Percentiles rank a stretch among this genome's conserved stretches.
These are phyloP conservation scores for Sorex fumeus DNA, from an alignment of 2,113 vertebrate species.

Conservation along the genomic window DNA sequence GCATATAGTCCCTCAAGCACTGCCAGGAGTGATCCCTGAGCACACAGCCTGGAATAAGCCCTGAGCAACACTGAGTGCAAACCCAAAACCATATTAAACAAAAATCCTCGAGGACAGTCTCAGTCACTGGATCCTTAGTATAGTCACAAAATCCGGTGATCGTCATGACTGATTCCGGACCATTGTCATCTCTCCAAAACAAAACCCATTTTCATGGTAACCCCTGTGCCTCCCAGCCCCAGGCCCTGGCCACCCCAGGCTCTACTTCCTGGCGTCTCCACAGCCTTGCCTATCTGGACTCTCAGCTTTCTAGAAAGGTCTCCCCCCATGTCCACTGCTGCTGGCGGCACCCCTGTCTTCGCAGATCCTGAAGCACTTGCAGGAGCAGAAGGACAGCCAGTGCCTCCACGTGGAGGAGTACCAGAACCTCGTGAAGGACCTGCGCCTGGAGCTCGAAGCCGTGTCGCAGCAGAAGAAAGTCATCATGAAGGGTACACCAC, in stretches of 20 bases:
- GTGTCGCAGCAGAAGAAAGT: conserved; percentile 83
- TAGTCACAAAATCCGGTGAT: background rate
- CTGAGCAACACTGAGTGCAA: too few relatives aligned
- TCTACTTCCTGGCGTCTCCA: background rate
- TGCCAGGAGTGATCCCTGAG: too few relatives aligned
- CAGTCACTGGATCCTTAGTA: background rate
- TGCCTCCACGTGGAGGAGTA: conserved; percentile 85
- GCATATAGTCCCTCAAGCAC: too few relatives aligned
- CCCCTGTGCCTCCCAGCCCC: rapidly evolving
- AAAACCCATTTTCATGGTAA: background rate
- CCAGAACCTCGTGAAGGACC: conserved; percentile 81
- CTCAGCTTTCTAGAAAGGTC: background rate
- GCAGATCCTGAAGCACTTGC: conserved; percentile 86
- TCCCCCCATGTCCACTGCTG: background rate
- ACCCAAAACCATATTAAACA: too few relatives aligned
- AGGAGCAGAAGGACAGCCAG: conserved; percentile 84
- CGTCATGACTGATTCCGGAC: conserved; percentile 8
- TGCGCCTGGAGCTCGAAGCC: conserved; percentile 84
- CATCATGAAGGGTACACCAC: conserved; percentile 80
- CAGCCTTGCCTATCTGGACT: background rate
- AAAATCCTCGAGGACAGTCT: too few relatives aligned
- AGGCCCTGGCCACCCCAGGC: background rate
- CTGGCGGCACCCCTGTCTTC: background rate
- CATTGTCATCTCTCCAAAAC: background rate
- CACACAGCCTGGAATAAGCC: too few relatives aligned